Evolutionary conservation across 2,888 invertebrate species (phyloP), one percentile per base, ranked within the genome.

Genomic region (Epirrita christyi): DNA sequence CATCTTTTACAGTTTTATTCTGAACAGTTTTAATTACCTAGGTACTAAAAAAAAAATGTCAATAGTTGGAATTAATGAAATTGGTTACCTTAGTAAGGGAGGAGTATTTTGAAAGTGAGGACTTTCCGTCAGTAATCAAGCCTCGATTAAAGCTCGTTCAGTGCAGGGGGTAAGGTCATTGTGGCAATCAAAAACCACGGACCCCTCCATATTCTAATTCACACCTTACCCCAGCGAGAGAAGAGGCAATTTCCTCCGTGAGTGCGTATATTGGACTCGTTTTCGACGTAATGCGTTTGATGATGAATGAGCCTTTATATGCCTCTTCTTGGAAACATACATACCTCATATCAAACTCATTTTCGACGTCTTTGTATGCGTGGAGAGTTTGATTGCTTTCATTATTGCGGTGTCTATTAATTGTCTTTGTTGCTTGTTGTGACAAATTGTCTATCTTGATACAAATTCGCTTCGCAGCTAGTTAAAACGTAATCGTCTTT

Each of bases 61-160:
- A 4, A 7, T 28, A 28, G 28, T 7, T 29, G 29, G 6, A 29
- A 38, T 38, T 14, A 4, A 21, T 21, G 13, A 14, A n/a, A 38
- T 3, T 6, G 1, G n/a, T 36, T 38, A 7, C 14, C 8, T 38
- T 2, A 8, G 5, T 14, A 8, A 44, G n/a, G 34, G 34, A 13
- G 2, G 10, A 49, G 37, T 47, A 34, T 48, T 40, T 36, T 50
- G 41, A 14, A 45, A 34, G 11, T 49, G 13, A 44, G 37, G 46
- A 54, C 43, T 58, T 52, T 49, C 54, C 32, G 42, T 53, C 53
- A 63, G 66, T 70, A 73, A 75, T 79, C 70, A 72, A 75, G 75
- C 76, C 78, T 79, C 75, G 78, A 81, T 80, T 78, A 76, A 70
- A 63, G 68, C 59, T 71, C 66, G 64, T 72, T 73, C 69, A 67